These are phyloP conservation scores for Platyscapa corneri DNA, from an alignment of 1,140 invertebrate species.

Conservation along the genomic window DNA sequence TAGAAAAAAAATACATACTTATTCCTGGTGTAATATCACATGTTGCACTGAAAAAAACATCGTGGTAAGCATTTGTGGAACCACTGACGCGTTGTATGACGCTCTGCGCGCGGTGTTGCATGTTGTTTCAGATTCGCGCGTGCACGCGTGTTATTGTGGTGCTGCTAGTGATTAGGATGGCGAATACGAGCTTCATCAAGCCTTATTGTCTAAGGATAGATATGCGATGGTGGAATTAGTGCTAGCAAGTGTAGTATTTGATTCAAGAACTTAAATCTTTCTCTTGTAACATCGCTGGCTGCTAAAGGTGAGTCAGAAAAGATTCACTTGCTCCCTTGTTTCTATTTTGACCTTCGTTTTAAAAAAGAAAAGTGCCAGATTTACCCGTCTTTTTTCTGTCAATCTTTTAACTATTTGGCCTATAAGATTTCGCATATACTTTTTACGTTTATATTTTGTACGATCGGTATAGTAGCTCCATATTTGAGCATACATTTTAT, in stretches of 20 bases:
- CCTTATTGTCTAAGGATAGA: neutral
- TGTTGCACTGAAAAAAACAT: no score
- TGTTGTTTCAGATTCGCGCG: neutral
- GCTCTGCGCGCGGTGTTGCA: neutral
- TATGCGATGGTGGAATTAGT: neutral
- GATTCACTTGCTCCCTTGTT: neutral
- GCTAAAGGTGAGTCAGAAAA: constrained; percentile 34
- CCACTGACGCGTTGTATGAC: no score
- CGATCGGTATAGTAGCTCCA: neutral
- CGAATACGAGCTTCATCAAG: neutral
- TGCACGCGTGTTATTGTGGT: neutral
- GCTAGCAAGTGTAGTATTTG: neutral
- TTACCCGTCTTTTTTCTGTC: constrained; percentile 7
- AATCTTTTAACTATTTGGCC: constrained; percentile 8
- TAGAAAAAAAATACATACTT: no score
- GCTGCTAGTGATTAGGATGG: neutral
- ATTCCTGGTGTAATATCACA: no score
- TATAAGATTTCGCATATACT: neutral
- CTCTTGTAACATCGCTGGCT: neutral
- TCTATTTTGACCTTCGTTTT: neutral
- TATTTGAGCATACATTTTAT: constrained; percentile 22
- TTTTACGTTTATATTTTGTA: neutral
- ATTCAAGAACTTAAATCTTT: neutral
- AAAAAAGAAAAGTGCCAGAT: neutral
- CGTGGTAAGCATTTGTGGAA: no score